A percentile compares a stretch with the other conserved stretches of the same genome.
phyloP scores from a whole-genome alignment of 2,888 invertebrate genomes.

The Portevinia maculata region DNA sequence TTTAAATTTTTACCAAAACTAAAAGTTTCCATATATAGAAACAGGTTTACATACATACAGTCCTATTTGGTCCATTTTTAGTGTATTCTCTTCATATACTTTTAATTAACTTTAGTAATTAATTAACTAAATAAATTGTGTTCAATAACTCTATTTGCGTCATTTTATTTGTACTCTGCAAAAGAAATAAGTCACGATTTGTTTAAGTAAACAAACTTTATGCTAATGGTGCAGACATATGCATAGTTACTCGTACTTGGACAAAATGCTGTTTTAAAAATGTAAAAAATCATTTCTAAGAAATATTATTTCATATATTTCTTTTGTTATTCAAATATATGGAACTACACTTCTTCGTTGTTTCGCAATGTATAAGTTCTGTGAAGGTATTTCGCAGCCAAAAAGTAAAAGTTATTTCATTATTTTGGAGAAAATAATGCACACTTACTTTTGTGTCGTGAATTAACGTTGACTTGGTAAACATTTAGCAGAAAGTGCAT shows the following conservation, averaged over 20 bases:
- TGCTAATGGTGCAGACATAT: neutral
- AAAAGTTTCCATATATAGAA: neutral
- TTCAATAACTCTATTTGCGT: neutral
- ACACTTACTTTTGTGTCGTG: too few species aligned
- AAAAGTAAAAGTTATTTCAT: too few species aligned
- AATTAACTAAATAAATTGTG: slow-evolving; percentile 8
- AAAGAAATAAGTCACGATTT: slow-evolving; percentile 1
- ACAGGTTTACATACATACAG: neutral
- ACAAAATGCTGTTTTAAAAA: neutral
- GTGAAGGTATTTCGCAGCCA: too few species aligned
- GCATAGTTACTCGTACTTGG: neutral
- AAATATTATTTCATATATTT: too few species aligned
- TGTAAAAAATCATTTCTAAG: too few species aligned
- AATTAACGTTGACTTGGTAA: too few species aligned
- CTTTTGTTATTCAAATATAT: too few species aligned
- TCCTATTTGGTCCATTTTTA: neutral
- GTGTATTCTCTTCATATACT: neutral
- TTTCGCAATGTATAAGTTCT: too few species aligned
- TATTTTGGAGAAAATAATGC: too few species aligned
- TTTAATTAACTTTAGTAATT: neutral
- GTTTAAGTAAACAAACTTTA: neutral
- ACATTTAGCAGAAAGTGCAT: too few species aligned
- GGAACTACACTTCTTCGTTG: too few species aligned
- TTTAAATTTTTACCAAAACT: neutral
- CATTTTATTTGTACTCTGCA: neutral